Conservation (phyloP, 1,140 invertebrate species). For the Cyclina sinensis region DNA sequence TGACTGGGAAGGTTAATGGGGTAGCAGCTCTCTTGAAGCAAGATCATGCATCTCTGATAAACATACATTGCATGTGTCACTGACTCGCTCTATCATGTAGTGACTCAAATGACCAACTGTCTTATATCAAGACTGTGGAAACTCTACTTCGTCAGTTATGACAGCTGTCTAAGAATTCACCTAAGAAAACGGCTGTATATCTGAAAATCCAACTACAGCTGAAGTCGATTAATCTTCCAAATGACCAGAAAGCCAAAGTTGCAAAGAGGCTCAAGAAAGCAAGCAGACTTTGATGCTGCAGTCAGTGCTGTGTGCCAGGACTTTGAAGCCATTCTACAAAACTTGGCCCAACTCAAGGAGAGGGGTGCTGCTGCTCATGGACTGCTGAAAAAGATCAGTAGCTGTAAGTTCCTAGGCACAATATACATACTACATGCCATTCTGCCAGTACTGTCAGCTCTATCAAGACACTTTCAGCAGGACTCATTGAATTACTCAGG, state of each 20-base stretch:
- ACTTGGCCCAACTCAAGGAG: background rate
- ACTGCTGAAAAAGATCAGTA: slow-evolving; percentile 60
- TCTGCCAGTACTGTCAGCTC: slow-evolving; percentile 16
- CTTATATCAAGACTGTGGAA: slow-evolving; percentile 63
- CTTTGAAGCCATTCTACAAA: slow-evolving; percentile 46
- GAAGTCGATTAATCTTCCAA: slow-evolving; percentile 18
- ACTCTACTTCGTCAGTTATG: slow-evolving; percentile 58
- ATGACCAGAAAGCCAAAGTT: background rate
- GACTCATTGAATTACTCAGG: slow-evolving; percentile 21
- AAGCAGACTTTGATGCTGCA: slow-evolving; percentile 56
- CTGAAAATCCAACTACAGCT: slow-evolving; percentile 32
- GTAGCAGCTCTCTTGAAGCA: slow-evolving; percentile 30
- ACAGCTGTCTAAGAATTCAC: slow-evolving; percentile 68
- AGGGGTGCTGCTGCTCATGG: slow-evolving; percentile 57
- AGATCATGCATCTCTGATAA: slow-evolving; percentile 9
- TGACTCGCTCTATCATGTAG: slow-evolving; percentile 66
- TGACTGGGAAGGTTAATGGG: slow-evolving; percentile 18
- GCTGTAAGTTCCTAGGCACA: slow-evolving; percentile 53
- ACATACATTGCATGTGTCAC: slow-evolving; percentile 65
- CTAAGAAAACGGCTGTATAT: slow-evolving; percentile 62
- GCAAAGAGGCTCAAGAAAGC: slow-evolving; percentile 64
- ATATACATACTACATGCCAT: slow-evolving; percentile 39
- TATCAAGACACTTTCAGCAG: slow-evolving; percentile 28
- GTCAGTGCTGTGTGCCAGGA: slow-evolving; percentile 42
- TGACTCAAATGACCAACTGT: slow-evolving; percentile 56